Conservation (phyloP, 2,113 vertebrate species). For the Neogale vison region DNA sequence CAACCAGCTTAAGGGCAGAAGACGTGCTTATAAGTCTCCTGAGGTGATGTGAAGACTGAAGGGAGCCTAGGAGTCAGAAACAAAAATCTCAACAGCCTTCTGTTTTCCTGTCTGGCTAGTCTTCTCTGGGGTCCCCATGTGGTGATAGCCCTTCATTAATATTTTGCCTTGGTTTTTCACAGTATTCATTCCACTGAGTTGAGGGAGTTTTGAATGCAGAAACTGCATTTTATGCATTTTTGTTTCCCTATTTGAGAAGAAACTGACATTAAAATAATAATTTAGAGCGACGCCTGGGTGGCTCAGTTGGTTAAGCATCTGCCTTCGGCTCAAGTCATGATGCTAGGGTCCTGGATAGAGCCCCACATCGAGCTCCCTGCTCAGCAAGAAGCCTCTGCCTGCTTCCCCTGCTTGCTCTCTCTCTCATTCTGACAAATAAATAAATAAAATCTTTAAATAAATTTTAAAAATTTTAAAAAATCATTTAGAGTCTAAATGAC, state of each 20-base stretch:
- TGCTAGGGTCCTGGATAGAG: too few species aligned
- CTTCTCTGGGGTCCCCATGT: background rate
- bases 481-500: background rate
- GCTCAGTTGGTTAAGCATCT: too few species aligned
- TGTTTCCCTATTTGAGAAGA: background rate
- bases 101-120: background rate
- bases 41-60: slow-evolving; percentile 18
- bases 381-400: too few species aligned
- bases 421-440: too few species aligned
- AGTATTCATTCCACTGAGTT: background rate
- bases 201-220: background rate
- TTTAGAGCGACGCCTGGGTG: too few species aligned
- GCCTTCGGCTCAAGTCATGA: too few species aligned
- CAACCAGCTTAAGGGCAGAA: slow-evolving; percentile 36
- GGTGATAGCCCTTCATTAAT: background rate
- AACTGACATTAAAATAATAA: background rate
- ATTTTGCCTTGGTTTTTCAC: background rate
- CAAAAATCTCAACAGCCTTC: background rate
- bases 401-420: too few species aligned
- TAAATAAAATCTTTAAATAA: too few species aligned
- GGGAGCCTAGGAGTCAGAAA: background rate
- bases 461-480: background rate
- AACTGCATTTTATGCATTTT: background rate
- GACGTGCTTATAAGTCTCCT: slow-evolving; percentile 47
- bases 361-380: too few species aligned